Evolutionary conservation across 2,797 vertebrate genomes (phyloP), one percentile per base, ranked within the genome.

Genomic region (Myotis findleyi): DNA sequence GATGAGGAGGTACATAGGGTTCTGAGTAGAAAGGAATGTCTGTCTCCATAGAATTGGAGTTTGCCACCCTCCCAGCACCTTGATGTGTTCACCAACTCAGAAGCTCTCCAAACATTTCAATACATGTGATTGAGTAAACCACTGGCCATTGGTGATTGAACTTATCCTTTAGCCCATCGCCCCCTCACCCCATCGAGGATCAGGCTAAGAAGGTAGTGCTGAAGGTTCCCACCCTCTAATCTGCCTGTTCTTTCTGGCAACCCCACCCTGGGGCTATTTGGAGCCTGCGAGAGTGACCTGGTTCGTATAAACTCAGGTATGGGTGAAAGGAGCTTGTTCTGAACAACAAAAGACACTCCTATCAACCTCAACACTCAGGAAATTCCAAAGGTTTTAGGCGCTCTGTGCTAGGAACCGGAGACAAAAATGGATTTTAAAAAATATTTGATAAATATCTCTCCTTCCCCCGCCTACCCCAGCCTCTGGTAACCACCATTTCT

Each of bases 351-450:
- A 33, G 62, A 73, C 21, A 73, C 27, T 51, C 6, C 8, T 87
- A 51, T 71, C 77, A 76, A 21, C 5, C 49, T 49, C 44, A 25
- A 59, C 62, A 41, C 59, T 76, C n/a, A 89, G 51, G 62, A 89
- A 83, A 57, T 77, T 69, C 20, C 71, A 69, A 49, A 93, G 62
- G 38, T 77, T 93, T 77, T 66, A 62, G 80, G 72, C 51, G 71
- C n/a, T 77, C 62, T 77, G 72, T 77, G 49, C 71, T 17, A 75
- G 68, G 38, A 49, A 55, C 36, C 30, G 11, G 69, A 93, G 55
- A 64, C 49, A 66, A 75, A 79, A 80, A 62, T 38, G 51, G 33
- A 55, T 57, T 93, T 64, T 6, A 25, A 36, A 69, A 72, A 81
- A 21, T 73, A 51, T 87, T 64, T 66, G 68, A 66, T 66, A 47